phyloP scores from a whole-genome alignment of 2,113 vertebrate genomes.

The Rhodinocichla rosea region DNA sequence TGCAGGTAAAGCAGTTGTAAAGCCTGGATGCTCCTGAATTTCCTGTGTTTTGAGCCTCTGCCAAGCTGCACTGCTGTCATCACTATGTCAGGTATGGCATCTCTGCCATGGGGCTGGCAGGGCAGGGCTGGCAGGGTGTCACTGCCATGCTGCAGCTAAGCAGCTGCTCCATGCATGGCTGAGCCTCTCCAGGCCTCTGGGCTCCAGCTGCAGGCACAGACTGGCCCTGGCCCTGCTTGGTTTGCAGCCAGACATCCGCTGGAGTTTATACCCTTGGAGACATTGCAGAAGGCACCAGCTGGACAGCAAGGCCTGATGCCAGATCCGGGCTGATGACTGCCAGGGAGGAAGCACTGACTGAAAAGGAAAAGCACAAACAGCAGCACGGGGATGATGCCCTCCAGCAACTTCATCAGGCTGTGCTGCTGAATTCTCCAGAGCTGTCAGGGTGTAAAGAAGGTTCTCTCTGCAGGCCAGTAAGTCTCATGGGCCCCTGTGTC shows the following conservation, averaged over 20 bases:
- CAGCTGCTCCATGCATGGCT: not conserved
- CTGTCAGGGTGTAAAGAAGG: not conserved
- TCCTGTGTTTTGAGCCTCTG: not conserved
- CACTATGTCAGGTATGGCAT: fast-evolving
- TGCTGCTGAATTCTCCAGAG: fast-evolving
- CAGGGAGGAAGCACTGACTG: not conserved
- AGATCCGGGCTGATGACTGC: not conserved
- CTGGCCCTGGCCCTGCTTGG: slow-evolving; percentile 70
- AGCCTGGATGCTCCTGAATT: not conserved
- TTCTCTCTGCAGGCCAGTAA: not conserved
- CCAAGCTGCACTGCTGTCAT: fast-evolving
- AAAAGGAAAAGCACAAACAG: not conserved
- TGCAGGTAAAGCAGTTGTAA: not conserved
- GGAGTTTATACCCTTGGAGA: slow-evolving; percentile 67
- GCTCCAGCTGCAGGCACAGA: slow-evolving; percentile 57
- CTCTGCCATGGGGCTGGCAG: fast-evolving
- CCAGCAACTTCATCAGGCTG: not conserved
- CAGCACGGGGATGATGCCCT: fast-evolving
- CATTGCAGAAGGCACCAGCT: slow-evolving; percentile 68
- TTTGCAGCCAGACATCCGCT: slow-evolving; percentile 70
- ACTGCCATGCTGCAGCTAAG: not conserved
- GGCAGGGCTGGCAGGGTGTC: not conserved
- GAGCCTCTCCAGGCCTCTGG: slow-evolving; percentile 64
- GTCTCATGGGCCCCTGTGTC: not conserved
- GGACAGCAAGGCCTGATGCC: not conserved